Evolutionary conservation across 2,888 invertebrate species (phyloP), one percentile per base, ranked within the genome.

Genomic region (Tanypteryx hageni): DNA sequence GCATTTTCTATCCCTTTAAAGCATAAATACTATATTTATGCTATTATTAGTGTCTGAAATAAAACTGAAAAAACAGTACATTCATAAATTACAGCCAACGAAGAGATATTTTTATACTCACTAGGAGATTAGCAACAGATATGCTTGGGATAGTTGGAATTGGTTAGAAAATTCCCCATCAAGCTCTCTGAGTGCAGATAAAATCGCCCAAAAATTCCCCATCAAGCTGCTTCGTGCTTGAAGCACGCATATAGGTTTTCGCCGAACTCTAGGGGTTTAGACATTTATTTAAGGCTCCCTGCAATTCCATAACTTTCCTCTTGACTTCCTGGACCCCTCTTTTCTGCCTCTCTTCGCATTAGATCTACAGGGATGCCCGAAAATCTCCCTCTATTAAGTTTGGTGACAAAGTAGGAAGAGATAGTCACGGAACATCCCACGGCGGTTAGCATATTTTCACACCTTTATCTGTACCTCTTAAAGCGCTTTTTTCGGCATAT

Each of bases 361-460:
- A 76, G 76, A 76, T 27, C 76, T 76, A n/a, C 13, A 3, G 44
- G 44, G 44, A 44, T 27, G 27, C 22, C 76, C 76, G 22, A 76
- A 76, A 76, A 76, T 76, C 76, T 76, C 11, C 76, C 76, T 76
- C 76, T 76, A 76, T 76, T 76, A 76, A 76, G 18, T 76, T 14
- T 10, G 76, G 76, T 76, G 76, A 76, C 76, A 56, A 56, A 83
- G 83, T 83, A 56, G 56, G 83, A 18, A 13, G 31, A 16, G 11
- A 56, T 18, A 56, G 82, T 8, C 44, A 83, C 44, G 56, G 56
- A 56, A 56, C 83, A 44, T 44, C 83, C 83, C 89, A 64, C 10
- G 18, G 61, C 44, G 64, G 64, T 64, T 64, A 89, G 64, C 64
- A n/a, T 64, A 89, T 64, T 64, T 89, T 89, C 89, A 89, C 89